A percentile compares a stretch with the other conserved stretches of the same genome.
Conservation (phyloP, 2,797 vertebrate genomes). For the Notamacropus eugenii region DNA sequence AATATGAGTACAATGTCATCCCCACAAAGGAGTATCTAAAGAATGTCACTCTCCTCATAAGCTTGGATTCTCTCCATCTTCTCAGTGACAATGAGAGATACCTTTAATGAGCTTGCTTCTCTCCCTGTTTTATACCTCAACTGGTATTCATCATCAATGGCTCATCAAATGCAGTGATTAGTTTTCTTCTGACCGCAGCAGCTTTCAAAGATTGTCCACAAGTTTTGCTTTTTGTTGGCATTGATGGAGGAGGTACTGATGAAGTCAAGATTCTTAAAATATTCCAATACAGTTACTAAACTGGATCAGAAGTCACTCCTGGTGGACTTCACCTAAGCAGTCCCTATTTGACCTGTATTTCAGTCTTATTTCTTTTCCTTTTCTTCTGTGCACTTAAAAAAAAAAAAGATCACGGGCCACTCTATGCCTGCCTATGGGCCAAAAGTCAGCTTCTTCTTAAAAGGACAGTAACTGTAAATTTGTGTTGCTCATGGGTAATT, state of each 20-base stretch:
- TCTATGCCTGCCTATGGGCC: constrained; percentile 47
- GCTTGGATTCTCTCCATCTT: background rate
- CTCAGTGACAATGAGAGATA: background rate
- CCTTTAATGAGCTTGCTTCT: background rate
- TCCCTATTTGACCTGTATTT: background rate
- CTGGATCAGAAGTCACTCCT: background rate
- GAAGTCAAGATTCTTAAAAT: background rate
- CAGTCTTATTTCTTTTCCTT: background rate
- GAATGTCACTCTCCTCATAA: no score
- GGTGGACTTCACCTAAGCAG: background rate
- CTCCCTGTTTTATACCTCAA: background rate
- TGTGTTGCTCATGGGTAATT: constrained; percentile 80
- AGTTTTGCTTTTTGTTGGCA: background rate
- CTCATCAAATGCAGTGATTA: background rate
- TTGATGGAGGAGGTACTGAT: background rate
- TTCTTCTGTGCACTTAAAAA: constrained; percentile 36
- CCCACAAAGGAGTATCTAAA: background rate
- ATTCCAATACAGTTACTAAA: background rate
- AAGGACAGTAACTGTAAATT: constrained; percentile 66
- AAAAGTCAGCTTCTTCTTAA: constrained; percentile 70
- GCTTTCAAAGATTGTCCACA: background rate
- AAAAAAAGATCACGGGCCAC: constrained; percentile 18
- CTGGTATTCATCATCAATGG: background rate
- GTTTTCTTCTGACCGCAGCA: background rate
- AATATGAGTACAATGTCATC: background rate